Conservation (phyloP, 2,797 vertebrate genomes). For the Tarsius wallacei region DNA sequence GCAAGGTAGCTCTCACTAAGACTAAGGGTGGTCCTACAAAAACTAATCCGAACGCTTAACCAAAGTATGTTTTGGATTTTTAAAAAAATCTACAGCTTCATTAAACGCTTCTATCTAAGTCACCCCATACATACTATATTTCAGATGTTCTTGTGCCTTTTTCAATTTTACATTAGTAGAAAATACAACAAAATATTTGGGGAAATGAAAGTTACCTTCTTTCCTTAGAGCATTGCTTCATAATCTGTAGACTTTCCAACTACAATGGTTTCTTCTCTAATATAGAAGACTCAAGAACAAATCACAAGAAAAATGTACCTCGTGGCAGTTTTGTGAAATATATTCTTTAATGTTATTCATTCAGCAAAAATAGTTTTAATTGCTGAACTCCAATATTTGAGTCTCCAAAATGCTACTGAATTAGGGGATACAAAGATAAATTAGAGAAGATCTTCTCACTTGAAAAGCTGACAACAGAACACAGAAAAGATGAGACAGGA, state of each 20-base stretch:
- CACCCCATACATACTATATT: neutral
- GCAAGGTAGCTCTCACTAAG: neutral
- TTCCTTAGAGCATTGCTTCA: neutral
- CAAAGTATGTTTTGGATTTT: neutral
- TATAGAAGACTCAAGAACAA: neutral
- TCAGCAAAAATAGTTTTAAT: neutral
- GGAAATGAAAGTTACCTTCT: neutral
- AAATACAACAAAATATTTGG: neutral
- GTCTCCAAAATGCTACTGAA: neutral
- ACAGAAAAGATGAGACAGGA: neutral
- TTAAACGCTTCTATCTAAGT: neutral
- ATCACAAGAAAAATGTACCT: neutral
- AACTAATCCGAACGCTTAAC: neutral
- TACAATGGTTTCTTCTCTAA: neutral
- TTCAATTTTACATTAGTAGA: neutral
- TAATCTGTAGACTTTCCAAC: constrained; percentile 34
- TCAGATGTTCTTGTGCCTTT: neutral
- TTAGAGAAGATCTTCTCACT: neutral
- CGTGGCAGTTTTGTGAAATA: neutral
- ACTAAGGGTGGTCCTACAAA: neutral
- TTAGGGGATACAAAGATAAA: neutral
- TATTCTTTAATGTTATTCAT: neutral
- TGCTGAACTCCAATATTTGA: neutral
- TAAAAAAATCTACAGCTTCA: neutral
- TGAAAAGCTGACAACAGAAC: neutral